Evolutionary conservation across 2,113 vertebrate species (phyloP).

Genomic region (Turdus rufiventris): DNA sequence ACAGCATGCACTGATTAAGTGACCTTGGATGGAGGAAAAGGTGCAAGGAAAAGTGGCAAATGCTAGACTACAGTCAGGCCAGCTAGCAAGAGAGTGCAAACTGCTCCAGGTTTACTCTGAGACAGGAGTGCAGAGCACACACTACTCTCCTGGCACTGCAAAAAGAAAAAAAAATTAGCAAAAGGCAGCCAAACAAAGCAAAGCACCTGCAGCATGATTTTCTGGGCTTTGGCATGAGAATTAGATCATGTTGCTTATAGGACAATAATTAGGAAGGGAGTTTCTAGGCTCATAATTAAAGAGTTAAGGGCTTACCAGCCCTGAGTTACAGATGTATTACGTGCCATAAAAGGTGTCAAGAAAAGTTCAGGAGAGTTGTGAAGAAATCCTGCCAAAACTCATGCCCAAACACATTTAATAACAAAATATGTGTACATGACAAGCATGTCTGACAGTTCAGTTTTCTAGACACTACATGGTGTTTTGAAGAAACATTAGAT

Average conservation of each 20-base stretch:
- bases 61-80: not conserved
- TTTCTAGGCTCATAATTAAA: constrained; percentile 56
- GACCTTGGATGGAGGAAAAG: not conserved
- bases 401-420: constrained; percentile 78
- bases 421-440: constrained; percentile 72
- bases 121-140: not conserved
- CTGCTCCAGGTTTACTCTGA: not conserved
- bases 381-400: constrained; percentile 74
- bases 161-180: not conserved
- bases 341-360: constrained; percentile 77
- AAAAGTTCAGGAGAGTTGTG: constrained; percentile 78
- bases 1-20: not conserved
- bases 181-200: not conserved
- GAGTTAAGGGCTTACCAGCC: constrained; percentile 59
- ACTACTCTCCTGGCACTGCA: not conserved
- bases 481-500: constrained; percentile 67
- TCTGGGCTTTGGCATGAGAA: constrained; percentile 32
- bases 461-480: constrained; percentile 63
- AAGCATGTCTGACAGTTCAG: constrained; percentile 70
- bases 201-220: constrained; percentile 27
- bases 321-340: constrained; percentile 52
- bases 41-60: not conserved
- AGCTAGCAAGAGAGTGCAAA: not conserved
- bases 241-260: constrained; percentile 14
- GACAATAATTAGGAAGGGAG: constrained; percentile 49